Evolutionary conservation across 92 coral and sea anemone genomes (phyloP), one percentile per base, ranked within the genome.

Genomic region (Palythoa caribaeorum): DNA sequence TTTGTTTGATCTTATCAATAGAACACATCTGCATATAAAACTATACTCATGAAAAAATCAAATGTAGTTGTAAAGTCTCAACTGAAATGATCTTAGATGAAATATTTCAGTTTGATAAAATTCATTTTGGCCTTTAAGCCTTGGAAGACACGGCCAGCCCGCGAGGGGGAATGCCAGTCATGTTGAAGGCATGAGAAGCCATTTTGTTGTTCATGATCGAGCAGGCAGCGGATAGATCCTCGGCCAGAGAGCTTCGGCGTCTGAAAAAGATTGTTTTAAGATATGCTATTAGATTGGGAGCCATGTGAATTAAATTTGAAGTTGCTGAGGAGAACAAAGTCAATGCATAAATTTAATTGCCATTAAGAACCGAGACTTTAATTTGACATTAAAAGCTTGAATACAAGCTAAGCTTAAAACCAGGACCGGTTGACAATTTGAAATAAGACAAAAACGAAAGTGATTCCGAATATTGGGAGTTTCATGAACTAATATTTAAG

Each of bases 241-340:
- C 81, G n/a, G 81, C 81, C 17, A 52, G 60, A 9, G 81, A 77
- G 12, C 81, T 77, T 13, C 65, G 81, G 38, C 66, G 81, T 51
- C 81, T 77, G 9, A 9, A 77, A 52, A 9, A 38, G 1, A 51
- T 28, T 28, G 11, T 57, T 57, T 6, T 57, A 57, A 57, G 12
- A 1, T 8, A n/a, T 9, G 0, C 10, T 69, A 1, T 69, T 69
- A 69, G 73, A 69, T 7, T 14, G n/a, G 50, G 50, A 44, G 7
- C 50, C 0, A 44, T 44, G 50, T 5, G 50, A 44, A 44, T 28
- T 28, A 28, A 44, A 40, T 40, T 40, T 5, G 6, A 40, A 40
- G 6, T 2, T 40, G 47, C 47, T 5, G 47, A 40, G 47, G 6
- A 40, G 47, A 40, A 40, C 3, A 40, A 40, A 40, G 47, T 28